Evolutionary conservation across 2,113 vertebrate species (phyloP), one percentile per base, ranked within the genome.

Genomic region (Cynocephalus volans): DNA sequence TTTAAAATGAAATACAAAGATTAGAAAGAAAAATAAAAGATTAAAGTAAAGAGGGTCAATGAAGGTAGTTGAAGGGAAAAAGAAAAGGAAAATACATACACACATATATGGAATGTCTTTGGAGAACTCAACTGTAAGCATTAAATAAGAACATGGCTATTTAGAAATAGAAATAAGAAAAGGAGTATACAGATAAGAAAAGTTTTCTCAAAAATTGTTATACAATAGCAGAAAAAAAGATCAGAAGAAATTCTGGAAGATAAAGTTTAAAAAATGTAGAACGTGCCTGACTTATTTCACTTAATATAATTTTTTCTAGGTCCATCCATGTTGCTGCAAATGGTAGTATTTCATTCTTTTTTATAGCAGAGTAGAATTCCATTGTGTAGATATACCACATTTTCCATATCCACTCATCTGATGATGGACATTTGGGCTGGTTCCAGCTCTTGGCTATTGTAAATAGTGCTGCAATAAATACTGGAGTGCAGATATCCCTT

Each of bases 1-100:
- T 82, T 8, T 70, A 93, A 64, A 4, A 54, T 82, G 41, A 97
- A 87, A 64, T 33, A 50, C 10, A 95, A 97, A 75, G 7, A 67
- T 75, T 67, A 69, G 12, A 23, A 52, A n/a, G 33, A 14, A 64
- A n/a, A 10, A 65, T 36, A 73, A 48, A 60, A 80, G 58, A 81
- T 75, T 8, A 36, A 10, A 83, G 10, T 24, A 70, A 36, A 76
- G 8, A 92, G 23, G 73, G 15, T 75, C 50, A n/a, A 62, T 73
- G 65, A 86, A 76, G 13, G 52, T 23, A 77, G 13, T 41, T 41
- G 41, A 8, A 79, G 48, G 80, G 60, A 33, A 52, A 54, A 58
- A 15, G 50, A 5, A 60, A 19, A 79, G 31, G 21, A 23, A 50
- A 52, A 86, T 6, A 26, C 3, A 15, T 4, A 45, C 4, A n/a